Evolutionary conservation across 2,888 invertebrate genomes (phyloP).

Genomic region (Athalia rosae): DNA sequence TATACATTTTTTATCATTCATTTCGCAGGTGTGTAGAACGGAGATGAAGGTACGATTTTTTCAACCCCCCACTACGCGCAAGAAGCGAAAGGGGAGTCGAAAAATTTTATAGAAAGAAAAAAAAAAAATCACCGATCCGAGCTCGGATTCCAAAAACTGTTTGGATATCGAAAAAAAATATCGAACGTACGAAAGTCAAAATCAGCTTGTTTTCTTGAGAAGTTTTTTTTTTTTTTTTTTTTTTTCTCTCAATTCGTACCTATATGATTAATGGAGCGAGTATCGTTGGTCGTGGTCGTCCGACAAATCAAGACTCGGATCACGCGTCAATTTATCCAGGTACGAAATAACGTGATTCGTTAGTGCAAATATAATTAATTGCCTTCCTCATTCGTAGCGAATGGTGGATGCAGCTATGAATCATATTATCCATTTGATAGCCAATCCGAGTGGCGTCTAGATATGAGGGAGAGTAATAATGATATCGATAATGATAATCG

Average conservation of each 20-base stretch:
- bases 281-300: neutral
- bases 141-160: too few species aligned
- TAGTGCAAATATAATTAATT: neutral
- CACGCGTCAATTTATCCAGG: slow-evolving; percentile 2
- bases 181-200: neutral
- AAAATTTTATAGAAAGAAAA: too few species aligned
- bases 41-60: too few species aligned
- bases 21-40: too few species aligned
- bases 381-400: neutral
- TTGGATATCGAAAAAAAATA: too few species aligned
- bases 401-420: neutral
- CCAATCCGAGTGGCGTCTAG: too few species aligned
- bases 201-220: neutral
- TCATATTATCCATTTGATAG: slow-evolving; percentile 2
- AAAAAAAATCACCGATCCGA: too few species aligned
- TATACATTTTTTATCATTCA: neutral
- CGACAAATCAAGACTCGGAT: neutral
- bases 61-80: too few species aligned
- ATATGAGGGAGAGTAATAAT: neutral
- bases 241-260: neutral
- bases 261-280: neutral
- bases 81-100: too few species aligned
- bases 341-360: neutral
- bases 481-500: neutral
- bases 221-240: neutral